Evolutionary conservation across 2,888 invertebrate species (phyloP).

Genomic region (Rhagonycha fulva): DNA sequence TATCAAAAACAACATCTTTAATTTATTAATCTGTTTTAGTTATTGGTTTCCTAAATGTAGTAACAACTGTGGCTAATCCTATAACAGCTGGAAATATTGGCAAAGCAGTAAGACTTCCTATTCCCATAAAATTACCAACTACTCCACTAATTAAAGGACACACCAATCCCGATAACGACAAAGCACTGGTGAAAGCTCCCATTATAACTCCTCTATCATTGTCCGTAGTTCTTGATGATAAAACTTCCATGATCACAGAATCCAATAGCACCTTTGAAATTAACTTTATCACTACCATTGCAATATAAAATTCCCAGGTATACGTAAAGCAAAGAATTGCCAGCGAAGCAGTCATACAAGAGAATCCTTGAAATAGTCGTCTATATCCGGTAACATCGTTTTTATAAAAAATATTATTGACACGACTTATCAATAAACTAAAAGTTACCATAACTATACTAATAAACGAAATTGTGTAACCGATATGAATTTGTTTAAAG

Average conservation of each 20-base stretch:
- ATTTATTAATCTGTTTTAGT: not conserved
- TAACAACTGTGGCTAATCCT: not conserved
- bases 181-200: conserved; percentile 63
- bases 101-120: conserved; percentile 47
- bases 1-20: too few relatives aligned
- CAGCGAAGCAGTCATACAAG: conserved; percentile 55
- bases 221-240: conserved; percentile 57
- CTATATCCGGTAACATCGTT: conserved; percentile 56
- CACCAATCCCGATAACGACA: conserved; percentile 61
- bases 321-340: conserved; percentile 43
- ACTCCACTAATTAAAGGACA: conserved; percentile 62
- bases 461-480: conserved; percentile 64
- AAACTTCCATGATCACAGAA: conserved; percentile 60
- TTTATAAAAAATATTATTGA: conserved; percentile 57
- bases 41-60: not conserved
- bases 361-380: conserved; percentile 58
- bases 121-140: conserved; percentile 58
- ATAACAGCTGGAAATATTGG: conserved; percentile 19
- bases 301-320: conserved; percentile 50
- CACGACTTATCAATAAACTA: conserved; percentile 57
- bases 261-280: conserved; percentile 60
- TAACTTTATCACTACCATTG: conserved; percentile 59
- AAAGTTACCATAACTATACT: conserved; percentile 58
- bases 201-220: conserved; percentile 63
- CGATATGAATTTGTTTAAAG: conserved; percentile 60